A percentile compares a stretch with the other conserved stretches of the same genome.
phyloP scores from a whole-genome alignment of 1,140 invertebrate genomes.

The Chrysomallon squamiferum region DNA sequence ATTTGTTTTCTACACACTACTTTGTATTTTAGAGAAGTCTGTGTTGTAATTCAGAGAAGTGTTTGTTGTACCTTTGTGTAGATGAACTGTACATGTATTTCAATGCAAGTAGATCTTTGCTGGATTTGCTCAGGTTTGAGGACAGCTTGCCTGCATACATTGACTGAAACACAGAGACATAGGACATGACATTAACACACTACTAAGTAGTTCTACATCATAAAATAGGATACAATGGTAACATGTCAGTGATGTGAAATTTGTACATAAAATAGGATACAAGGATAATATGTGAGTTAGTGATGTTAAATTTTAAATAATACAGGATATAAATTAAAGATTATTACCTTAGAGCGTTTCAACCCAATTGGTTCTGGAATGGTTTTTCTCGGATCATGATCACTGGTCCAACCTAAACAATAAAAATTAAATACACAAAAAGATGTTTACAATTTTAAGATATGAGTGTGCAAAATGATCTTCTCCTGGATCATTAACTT shows the following conservation, averaged over 20 bases:
- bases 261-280: too few species aligned
- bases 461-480: too few species aligned
- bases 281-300: too few species aligned
- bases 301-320: neutral
- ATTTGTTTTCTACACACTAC: too few species aligned
- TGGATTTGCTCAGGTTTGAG: slow-evolving; percentile 42
- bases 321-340: neutral
- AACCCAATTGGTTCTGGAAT: slow-evolving; percentile 25
- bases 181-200: neutral
- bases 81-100: slow-evolving; percentile 58
- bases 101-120: slow-evolving; percentile 52
- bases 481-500: too few species aligned
- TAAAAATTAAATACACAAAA: too few species aligned
- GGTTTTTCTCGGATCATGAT: slow-evolving; percentile 46
- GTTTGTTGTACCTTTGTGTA: slow-evolving; percentile 61
- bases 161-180: slow-evolving; percentile 20
- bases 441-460: too few species aligned
- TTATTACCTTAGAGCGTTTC: slow-evolving; percentile 29
- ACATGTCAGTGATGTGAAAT: too few species aligned
- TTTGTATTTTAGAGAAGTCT: too few species aligned
- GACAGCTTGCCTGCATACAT: slow-evolving; percentile 44
- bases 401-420: slow-evolving; percentile 58
- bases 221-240: too few species aligned
- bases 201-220: too few species aligned
- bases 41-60: too few species aligned